A percentile compares a stretch with the other conserved stretches of the same genome.
These are phyloP conservation scores for Etheostoma perlongum DNA, from an alignment of 2,797 vertebrate genomes.

Conservation along the genomic window DNA sequence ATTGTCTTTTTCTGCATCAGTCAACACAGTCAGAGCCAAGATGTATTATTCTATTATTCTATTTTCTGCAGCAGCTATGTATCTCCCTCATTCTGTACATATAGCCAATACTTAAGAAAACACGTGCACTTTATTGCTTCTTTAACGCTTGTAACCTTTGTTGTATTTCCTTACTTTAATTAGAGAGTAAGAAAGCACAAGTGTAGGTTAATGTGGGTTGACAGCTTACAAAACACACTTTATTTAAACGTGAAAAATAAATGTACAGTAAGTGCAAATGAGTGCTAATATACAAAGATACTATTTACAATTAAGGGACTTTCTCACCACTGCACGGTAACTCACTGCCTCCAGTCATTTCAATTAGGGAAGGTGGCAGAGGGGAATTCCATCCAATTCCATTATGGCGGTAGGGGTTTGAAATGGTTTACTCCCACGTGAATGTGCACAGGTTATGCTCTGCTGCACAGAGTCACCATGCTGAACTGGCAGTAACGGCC, in stretches of 20 bases:
- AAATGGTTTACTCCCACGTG: too few species aligned
- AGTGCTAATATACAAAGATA: not conserved
- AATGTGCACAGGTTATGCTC: too few species aligned
- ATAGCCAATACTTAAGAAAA: not conserved
- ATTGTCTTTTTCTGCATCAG: slow-evolving; percentile 6
- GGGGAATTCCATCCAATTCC: too few species aligned
- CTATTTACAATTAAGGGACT: not conserved
- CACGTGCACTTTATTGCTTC: not conserved
- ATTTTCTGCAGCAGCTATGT: not conserved
- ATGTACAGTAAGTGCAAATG: not conserved
- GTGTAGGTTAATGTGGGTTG: not conserved
- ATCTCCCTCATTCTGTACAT: not conserved
- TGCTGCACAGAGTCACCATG: too few species aligned
- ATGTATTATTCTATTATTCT: not conserved
- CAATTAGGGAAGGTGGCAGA: too few species aligned
- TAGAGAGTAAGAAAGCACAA: not conserved
- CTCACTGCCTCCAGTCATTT: too few species aligned
- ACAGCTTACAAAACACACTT: not conserved
- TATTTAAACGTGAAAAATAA: not conserved
- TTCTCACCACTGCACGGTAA: too few species aligned
- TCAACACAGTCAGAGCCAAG: not conserved
- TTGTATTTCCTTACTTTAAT: not conserved
- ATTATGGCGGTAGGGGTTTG: too few species aligned
- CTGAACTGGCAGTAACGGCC: too few species aligned
- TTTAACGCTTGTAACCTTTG: not conserved